These are phyloP conservation scores for Danio rerio DNA, from an alignment of 2,113 vertebrate genomes.

Conservation along the genomic window DNA sequence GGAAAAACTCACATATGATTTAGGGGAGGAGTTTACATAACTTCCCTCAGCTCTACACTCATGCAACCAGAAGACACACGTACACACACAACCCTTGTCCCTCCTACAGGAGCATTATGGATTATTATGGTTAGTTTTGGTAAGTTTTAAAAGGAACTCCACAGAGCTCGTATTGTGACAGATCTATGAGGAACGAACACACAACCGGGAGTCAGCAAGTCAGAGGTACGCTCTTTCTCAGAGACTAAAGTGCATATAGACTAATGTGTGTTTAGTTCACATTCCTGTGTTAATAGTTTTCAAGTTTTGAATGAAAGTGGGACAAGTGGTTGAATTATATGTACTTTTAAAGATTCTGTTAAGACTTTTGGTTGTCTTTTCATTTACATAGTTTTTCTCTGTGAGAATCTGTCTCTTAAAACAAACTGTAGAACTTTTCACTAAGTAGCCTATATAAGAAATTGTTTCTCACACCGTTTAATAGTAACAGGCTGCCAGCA, in stretches of 20 bases:
- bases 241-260: neutral
- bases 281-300: neutral
- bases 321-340: neutral
- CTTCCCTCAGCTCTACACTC: slow-evolving; percentile 43
- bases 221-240: slow-evolving; percentile 69
- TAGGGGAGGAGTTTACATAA: slow-evolving; percentile 53
- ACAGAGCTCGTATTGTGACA: slow-evolving; percentile 42
- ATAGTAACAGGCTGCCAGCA: slow-evolving; percentile 8
- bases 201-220: slow-evolving; percentile 58
- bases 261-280: neutral
- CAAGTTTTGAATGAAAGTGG: neutral
- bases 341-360: neutral
- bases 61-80: slow-evolving; percentile 33
- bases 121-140: slow-evolving; percentile 50
- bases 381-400: too few relatives aligned
- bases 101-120: slow-evolving; percentile 14
- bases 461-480: neutral
- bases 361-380: neutral
- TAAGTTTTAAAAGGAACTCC: slow-evolving; percentile 48
- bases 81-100: slow-evolving; percentile 12
- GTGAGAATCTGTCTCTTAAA: too few relatives aligned
- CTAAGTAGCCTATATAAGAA: neutral
- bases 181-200: slow-evolving; percentile 65
- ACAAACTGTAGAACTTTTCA: too few relatives aligned
- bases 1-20: slow-evolving; percentile 22